Evolutionary conservation across 2,888 invertebrate genomes (phyloP).

Genomic region (Pyralis farinalis): DNA sequence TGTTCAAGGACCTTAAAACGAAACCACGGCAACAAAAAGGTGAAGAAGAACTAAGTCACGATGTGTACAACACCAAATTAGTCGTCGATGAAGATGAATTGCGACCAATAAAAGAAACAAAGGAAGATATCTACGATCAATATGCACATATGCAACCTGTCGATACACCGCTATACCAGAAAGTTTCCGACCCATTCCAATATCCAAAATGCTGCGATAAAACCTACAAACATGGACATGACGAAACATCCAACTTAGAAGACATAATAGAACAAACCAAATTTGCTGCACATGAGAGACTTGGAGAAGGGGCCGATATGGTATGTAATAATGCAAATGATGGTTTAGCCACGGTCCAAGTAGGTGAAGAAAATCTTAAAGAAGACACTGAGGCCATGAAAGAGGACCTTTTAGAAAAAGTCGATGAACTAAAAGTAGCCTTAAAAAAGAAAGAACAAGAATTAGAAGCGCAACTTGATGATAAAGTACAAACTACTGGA

Average conservation of each 20-base stretch:
- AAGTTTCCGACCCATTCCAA: slow-evolving; percentile 58
- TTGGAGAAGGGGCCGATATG: slow-evolving; percentile 48
- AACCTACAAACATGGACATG: slow-evolving; percentile 59
- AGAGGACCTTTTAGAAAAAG: slow-evolving; percentile 44
- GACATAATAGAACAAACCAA: slow-evolving; percentile 69
- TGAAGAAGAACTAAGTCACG: slow-evolving; percentile 49
- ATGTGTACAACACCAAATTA: slow-evolving; percentile 60
- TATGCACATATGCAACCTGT: slow-evolving; percentile 72
- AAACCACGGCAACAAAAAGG: slow-evolving; percentile 57
- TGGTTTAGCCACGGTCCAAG: slow-evolving; percentile 48
- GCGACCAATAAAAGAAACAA: slow-evolving; percentile 34
- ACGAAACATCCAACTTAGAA: slow-evolving; percentile 63
- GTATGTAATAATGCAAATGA: slow-evolving; percentile 45
- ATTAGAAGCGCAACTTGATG: slow-evolving; percentile 37
- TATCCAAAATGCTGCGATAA: slow-evolving; percentile 63
- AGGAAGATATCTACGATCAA: slow-evolving; percentile 59
- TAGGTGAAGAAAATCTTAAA: slow-evolving; percentile 59
- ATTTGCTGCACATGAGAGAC: slow-evolving; percentile 60
- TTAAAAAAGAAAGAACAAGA: slow-evolving; percentile 41
- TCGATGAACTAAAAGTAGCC: slow-evolving; percentile 37
- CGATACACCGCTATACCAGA: slow-evolving; percentile 52
- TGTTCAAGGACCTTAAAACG: slow-evolving; percentile 66
- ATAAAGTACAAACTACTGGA: slow-evolving; percentile 34
- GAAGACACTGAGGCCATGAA: slow-evolving; percentile 42
- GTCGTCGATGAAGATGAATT: slow-evolving; percentile 65